Conservation (phyloP, 2,113 vertebrate genomes). For the Xiphias gladius region DNA sequence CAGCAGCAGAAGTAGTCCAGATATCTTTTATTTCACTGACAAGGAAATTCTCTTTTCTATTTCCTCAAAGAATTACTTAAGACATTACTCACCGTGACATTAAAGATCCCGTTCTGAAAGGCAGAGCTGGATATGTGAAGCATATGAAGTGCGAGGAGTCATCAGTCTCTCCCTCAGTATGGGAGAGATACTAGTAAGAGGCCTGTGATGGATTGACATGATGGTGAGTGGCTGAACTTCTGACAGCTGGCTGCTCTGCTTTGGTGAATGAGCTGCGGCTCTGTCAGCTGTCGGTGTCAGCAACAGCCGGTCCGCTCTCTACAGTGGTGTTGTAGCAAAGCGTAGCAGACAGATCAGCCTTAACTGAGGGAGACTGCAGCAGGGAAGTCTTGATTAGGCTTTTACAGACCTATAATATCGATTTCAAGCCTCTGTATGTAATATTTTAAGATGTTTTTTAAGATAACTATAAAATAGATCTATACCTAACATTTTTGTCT, state of each 20-base stretch:
- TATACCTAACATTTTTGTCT: background rate
- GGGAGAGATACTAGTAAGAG: conserved; percentile 46
- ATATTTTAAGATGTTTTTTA: background rate
- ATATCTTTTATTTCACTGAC: conserved; percentile 7
- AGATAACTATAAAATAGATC: background rate
- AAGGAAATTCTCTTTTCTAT: background rate
- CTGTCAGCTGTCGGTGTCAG: conserved; percentile 68
- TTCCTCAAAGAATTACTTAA: background rate
- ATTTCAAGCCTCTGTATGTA: background rate
- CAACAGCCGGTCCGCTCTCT: conserved; percentile 58
- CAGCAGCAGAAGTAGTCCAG: background rate
- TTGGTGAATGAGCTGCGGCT: conserved; percentile 70
- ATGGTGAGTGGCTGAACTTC: conserved; percentile 59
- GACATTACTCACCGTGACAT: conserved; percentile 5
- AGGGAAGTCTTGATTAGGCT: conserved; percentile 5
- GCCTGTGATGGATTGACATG: conserved; percentile 61
- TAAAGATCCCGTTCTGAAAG: conserved; percentile 27
- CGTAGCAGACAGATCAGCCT: conserved; percentile 54
- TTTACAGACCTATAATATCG: background rate
- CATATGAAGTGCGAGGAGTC: conserved; percentile 35
- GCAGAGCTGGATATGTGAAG: conserved; percentile 32
- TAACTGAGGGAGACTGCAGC: conserved; percentile 43
- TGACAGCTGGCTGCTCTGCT: conserved; percentile 68
- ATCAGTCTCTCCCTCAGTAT: conserved; percentile 44
- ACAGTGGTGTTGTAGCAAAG: conserved; percentile 32